Percentiles rank a stretch among this genome's conserved stretches.
Conservation (phyloP, 2,113 vertebrate genomes). For the Melanerpes formicivorus region DNA sequence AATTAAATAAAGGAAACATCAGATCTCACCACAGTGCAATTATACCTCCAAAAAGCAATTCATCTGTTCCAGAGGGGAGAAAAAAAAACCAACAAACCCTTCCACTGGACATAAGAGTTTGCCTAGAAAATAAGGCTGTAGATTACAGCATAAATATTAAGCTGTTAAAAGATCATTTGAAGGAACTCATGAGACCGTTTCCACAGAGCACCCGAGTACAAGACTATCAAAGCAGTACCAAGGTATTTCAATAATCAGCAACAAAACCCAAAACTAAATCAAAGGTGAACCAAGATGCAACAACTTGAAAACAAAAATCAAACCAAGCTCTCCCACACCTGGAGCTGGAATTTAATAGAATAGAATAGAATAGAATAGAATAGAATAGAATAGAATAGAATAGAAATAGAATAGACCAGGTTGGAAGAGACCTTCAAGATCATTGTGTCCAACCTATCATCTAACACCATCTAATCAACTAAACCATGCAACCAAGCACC, state of each 20-base stretch:
- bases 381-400: too few species aligned
- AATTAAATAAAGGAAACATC: not conserved
- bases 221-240: not conserved
- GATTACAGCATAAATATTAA: not conserved
- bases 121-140: not conserved
- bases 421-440: too few species aligned
- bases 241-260: not conserved
- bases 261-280: not conserved
- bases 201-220: not conserved
- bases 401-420: too few species aligned
- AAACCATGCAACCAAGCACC: too few species aligned
- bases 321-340: not conserved
- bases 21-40: not conserved
- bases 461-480: too few species aligned
- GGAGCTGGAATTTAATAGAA: not conserved
- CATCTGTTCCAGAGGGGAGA: not conserved
- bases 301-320: not conserved
- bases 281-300: not conserved
- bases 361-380: too few species aligned
- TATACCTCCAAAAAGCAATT: not conserved
- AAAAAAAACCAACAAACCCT: not conserved
- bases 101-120: not conserved
- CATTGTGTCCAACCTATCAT: too few species aligned
- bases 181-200: not conserved
- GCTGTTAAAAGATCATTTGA: not conserved